Percentiles rank a stretch among this genome's conserved stretches.
phyloP scores from a whole-genome alignment of 2,888 invertebrate genomes.

The Choristoneura rosaceana region DNA sequence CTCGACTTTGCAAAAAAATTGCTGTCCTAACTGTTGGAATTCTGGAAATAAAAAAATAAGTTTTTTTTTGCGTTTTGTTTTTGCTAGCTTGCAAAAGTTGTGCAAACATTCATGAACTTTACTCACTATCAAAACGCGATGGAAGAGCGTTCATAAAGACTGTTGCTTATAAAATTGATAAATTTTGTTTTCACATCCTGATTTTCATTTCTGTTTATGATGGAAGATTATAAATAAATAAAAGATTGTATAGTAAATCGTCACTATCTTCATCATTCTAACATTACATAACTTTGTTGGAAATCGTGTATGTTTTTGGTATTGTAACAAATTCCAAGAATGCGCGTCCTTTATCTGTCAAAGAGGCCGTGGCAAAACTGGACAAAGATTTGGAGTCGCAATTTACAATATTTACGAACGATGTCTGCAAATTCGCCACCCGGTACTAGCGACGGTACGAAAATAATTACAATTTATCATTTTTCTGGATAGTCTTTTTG shows the following conservation, averaged over 20 bases:
- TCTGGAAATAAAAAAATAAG: no score
- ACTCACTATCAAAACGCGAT: slow-evolving; percentile 13
- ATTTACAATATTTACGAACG: slow-evolving; percentile 69
- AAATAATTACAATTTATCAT: slow-evolving; percentile 32
- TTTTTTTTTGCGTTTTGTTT: not conserved
- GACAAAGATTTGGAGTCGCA: slow-evolving; percentile 75
- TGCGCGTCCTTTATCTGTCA: slow-evolving; percentile 71
- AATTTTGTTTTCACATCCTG: slow-evolving; percentile 7
- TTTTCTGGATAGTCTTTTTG: slow-evolving; percentile 6
- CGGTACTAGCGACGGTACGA: slow-evolving; percentile 75
- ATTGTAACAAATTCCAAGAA: slow-evolving; percentile 61
- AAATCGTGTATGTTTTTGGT: slow-evolving; percentile 2
- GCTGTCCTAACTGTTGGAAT: no score
- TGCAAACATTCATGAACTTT: not conserved
- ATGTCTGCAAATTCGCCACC: slow-evolving; percentile 81
- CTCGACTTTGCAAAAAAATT: no score
- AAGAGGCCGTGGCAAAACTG: slow-evolving; percentile 67
- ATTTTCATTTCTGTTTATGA: slow-evolving; percentile 39
- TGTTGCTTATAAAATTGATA: slow-evolving; percentile 10
- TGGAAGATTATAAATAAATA: slow-evolving; percentile 22
- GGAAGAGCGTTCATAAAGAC: slow-evolving; percentile 48
- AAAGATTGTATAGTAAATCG: not conserved
- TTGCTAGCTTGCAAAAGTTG: not conserved
- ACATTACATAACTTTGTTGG: slow-evolving; percentile 19
- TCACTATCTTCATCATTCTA: not conserved